phyloP scores from a whole-genome alignment of 2,113 vertebrate species.

The Pan paniscus region DNA sequence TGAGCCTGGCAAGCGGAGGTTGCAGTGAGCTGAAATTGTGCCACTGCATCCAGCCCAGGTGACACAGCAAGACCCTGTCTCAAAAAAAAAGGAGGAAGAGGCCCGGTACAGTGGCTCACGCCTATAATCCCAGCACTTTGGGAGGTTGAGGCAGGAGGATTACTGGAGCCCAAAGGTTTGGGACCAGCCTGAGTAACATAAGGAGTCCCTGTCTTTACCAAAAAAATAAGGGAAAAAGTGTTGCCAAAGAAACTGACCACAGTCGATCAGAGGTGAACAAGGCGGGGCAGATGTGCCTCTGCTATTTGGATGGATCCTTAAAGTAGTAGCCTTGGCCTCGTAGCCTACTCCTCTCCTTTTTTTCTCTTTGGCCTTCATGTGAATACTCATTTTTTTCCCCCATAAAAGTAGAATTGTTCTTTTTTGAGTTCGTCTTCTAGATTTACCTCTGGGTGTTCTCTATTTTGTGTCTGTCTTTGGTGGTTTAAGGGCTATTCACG shows the following conservation, averaged over 20 bases:
- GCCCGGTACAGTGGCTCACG: too few relatives aligned
- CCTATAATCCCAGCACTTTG: too few relatives aligned
- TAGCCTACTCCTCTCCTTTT: not conserved
- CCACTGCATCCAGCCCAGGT: too few relatives aligned
- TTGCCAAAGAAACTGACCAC: not conserved
- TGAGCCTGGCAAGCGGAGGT: too few relatives aligned
- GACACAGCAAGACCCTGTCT: too few relatives aligned
- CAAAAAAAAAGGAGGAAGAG: too few relatives aligned
- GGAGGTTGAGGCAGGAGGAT: too few relatives aligned
- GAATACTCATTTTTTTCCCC: not conserved
- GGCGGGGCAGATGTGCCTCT: not conserved
- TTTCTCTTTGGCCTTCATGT: not conserved
- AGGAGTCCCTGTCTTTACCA: too few relatives aligned
- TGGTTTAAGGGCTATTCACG: constrained; percentile 92
- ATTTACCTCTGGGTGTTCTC: not conserved
- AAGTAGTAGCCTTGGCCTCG: not conserved
- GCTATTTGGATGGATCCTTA: not conserved
- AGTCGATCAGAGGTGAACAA: not conserved
- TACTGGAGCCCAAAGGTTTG: too few relatives aligned
- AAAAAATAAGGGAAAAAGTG: not conserved
- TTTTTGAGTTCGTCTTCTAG: not conserved
- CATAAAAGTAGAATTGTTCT: not conserved
- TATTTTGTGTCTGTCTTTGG: not conserved
- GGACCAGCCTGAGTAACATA: too few relatives aligned
- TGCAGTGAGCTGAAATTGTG: too few relatives aligned